Base-by-base conservation (phyloP, 2,888 invertebrate genomes). In the Lagria hirta region DNA sequence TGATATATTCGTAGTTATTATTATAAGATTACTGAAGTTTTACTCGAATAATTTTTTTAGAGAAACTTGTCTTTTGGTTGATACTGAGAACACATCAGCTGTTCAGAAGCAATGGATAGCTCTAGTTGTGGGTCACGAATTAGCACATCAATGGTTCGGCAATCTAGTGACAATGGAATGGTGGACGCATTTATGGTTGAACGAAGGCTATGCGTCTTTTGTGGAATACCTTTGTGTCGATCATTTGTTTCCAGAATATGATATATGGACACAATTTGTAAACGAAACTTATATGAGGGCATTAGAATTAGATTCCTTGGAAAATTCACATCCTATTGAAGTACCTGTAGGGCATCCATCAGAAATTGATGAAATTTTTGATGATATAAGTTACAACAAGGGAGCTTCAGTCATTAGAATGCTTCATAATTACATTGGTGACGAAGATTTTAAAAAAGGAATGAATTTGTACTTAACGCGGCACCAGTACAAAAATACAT, bases 121-220 rank as follows among this genome's bases (percentile, higher is more conserved):
- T 0, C 71, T 94, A 11, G 89, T 93, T 0, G 87, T 90, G 12
- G 86, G 86, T 0, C 97, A 98, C 71, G 97, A 98, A 70, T 74
- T 98, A 32, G 94, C 95, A 2, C 97, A 97, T 71, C 94, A 96
- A 70, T 98, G 98, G 97, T 98, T 98, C 73, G 98, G 97, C 4
- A 96, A 97, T 70, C 78, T 97, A 27, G 96, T 96, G 1, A 97
- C 97, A 13, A 96, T 97, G 95, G 92, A 94, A 71, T 95, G 94
- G 94, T 96, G 95, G 95, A 94, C 93, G 1, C 90, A 96, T 73
- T 74, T 92, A 17, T 97, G 96, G 96, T 74, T 97, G 18, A 97
- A 97, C 71, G 96, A 97, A 70, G 96, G 68, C 12, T 68, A 66
- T 40, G 97, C 97, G 0, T 88, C 92, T 0, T 98, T 96, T 77